Evolutionary conservation across 2,888 invertebrate species (phyloP).

Genomic region (Diloba caeruleocephala): DNA sequence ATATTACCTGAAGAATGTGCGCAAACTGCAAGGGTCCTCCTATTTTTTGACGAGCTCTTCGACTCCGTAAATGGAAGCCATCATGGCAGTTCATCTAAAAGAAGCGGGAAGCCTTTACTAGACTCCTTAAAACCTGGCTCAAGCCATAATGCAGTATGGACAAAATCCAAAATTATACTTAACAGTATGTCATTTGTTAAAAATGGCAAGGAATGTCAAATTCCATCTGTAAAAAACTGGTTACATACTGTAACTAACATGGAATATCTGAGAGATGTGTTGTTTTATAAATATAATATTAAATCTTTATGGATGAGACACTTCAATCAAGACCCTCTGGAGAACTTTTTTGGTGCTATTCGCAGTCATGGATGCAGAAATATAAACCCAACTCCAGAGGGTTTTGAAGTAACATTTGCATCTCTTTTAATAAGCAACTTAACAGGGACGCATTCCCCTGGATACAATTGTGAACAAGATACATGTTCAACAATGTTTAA

Average conservation of each 20-base stretch:
- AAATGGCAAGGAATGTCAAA: not conserved
- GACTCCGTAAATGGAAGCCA: conserved; percentile 5
- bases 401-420: conserved; percentile 18
- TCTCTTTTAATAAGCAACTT: conserved; percentile 20
- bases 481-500: conserved; percentile 8
- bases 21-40: conserved; percentile 11
- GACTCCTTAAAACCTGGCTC: not conserved
- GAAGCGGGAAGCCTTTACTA: not conserved
- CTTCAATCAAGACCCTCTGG: conserved; percentile 7
- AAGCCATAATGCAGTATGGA: conserved; percentile 2
- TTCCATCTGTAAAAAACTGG: conserved; percentile 1
- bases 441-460: not conserved
- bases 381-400: conserved; percentile 9
- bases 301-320: conserved; percentile 17
- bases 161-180: not conserved
- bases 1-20: conserved; percentile 6
- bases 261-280: conserved; percentile 4
- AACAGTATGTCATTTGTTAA: conserved; percentile 4
- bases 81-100: not conserved
- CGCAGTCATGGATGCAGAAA: conserved; percentile 17
- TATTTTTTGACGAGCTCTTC: conserved; percentile 15
- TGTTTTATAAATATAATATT: conserved; percentile 5
- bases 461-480: conserved; percentile 9
- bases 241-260: not conserved
- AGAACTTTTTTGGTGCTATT: conserved; percentile 13